Conservation (phyloP, 1,140 invertebrate genomes). For the Lasaia peninsularis region DNA sequence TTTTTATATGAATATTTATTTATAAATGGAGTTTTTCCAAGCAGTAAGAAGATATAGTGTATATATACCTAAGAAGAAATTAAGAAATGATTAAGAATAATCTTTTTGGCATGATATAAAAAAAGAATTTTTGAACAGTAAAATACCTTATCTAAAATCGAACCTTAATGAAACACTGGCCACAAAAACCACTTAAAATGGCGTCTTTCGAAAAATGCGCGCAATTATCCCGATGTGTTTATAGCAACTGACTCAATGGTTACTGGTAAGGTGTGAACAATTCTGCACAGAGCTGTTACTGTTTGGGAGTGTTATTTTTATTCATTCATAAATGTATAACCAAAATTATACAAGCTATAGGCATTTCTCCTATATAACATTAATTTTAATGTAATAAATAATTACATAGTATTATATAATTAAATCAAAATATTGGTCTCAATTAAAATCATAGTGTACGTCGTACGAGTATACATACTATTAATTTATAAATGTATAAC, state of each 20-base stretch:
- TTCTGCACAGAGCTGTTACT: conserved; percentile 43
- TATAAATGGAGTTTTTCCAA: too few species aligned
- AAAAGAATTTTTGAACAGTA: not conserved
- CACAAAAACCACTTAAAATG: conserved; percentile 26
- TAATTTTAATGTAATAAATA: too few species aligned
- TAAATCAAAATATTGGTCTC: too few species aligned
- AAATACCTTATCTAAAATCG: not conserved
- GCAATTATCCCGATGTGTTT: conserved; percentile 42
- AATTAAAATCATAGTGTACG: too few species aligned
- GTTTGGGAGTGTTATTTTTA: conserved; percentile 62
- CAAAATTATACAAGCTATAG: not conserved
- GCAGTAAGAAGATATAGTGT: too few species aligned
- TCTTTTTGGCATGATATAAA: too few species aligned
- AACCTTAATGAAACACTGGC: conserved; percentile 3
- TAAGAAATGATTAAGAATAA: too few species aligned
- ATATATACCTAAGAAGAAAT: too few species aligned
- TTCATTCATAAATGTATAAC: conserved; percentile 37
- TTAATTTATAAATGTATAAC: too few species aligned
- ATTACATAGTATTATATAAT: too few species aligned
- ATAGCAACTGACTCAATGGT: conserved; percentile 43
- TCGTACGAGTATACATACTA: too few species aligned
- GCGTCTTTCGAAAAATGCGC: conserved; percentile 35
- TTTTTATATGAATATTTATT: too few species aligned
- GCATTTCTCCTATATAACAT: not conserved
- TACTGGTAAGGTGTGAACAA: conserved; percentile 56